A percentile compares a stretch with the other conserved stretches of the same genome.
These are phyloP conservation scores for Temnothorax nylanderi DNA, from an alignment of 1,140 invertebrate species.

Conservation along the genomic window DNA sequence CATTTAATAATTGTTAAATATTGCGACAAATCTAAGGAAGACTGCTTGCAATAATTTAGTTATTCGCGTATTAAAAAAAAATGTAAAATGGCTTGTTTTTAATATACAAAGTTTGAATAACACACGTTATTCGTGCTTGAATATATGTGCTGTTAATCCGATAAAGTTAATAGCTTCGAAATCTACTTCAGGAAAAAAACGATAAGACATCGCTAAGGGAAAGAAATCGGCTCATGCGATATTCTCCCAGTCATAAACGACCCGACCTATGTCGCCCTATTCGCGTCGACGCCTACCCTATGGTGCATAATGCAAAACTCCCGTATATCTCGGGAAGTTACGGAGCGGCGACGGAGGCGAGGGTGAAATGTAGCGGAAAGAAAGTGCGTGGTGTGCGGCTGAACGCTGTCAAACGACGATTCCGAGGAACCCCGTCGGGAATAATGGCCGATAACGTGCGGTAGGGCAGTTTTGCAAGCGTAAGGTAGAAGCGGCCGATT, in stretches of 20 bases:
- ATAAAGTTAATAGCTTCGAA: not conserved
- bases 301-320: slow-evolving; percentile 38
- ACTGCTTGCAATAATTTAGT: not conserved
- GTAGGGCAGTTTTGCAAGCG: slow-evolving; percentile 67
- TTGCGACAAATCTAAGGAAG: not conserved
- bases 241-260: slow-evolving; percentile 7
- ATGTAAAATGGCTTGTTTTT: not conserved
- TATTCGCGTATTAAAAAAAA: not conserved
- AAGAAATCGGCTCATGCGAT: not conserved
- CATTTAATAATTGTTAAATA: slow-evolving; percentile 2
- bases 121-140: not conserved
- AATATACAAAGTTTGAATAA: not conserved
- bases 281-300: not conserved
- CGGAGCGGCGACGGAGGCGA: not conserved
- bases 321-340: not conserved
- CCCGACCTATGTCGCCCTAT: not conserved
- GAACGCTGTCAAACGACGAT: slow-evolving; percentile 68
- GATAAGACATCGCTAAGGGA: not conserved
- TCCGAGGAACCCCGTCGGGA: slow-evolving; percentile 55
- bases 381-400: slow-evolving; percentile 53
- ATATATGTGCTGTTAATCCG: not conserved
- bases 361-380: slow-evolving; percentile 55
- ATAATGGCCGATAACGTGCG: slow-evolving; percentile 73
- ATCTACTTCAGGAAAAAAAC: not conserved
- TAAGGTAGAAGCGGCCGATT: slow-evolving; percentile 54